Base-by-base conservation (phyloP, 35 echinoderm and acorn worm species). In the Hemicentrotus pulcherrimus region DNA sequence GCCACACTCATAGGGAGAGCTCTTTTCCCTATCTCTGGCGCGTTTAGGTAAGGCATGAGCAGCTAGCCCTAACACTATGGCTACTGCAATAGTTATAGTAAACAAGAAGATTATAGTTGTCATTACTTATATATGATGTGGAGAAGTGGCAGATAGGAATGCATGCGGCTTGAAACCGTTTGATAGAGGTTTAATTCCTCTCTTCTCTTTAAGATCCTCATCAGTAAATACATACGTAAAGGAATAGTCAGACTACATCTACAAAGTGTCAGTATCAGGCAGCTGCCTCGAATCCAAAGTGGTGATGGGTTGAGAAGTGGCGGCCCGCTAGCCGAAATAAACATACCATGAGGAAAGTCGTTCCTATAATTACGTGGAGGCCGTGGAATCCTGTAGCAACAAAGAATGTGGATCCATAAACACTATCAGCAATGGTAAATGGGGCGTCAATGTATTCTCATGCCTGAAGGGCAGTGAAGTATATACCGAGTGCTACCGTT, bases 141-240 rank as follows among this genome's bases (percentile, higher is more conserved):
- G 58, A 70, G 94, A 90, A 88, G 31, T 94, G 96, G 78, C 85
- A 94, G 94, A 85, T 4, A 65, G 94, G 45, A 94, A 96, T 96
- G 95, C 91, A 46, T 71, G 93, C 96, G 95, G 94, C 95, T 96
- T 97, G 95, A 96, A 97, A 97, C 96, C 93, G 96, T 89, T 86
- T 93, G 95, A 96, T 94, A 91, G 61, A 94, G 95, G 97, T 97
- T 97, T 92, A 86, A 97, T 78, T 97, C 97, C 95, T 96, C 61
- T 94, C 59, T 94, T 95, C 95, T 96, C 94, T 97, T 50, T 97
- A 97, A 30, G 94, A 95, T 94, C 97, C 97, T 96, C 97, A 97
- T 96, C 97, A 97, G 47, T 97, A 97, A 0, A 97, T 97, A 28
- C 95, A 97, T 35, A 97, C 92, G 78, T 95, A 97, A 48, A 97